Base-by-base conservation (phyloP, 2,797 vertebrate genomes). In the Etheostoma perlongum region DNA sequence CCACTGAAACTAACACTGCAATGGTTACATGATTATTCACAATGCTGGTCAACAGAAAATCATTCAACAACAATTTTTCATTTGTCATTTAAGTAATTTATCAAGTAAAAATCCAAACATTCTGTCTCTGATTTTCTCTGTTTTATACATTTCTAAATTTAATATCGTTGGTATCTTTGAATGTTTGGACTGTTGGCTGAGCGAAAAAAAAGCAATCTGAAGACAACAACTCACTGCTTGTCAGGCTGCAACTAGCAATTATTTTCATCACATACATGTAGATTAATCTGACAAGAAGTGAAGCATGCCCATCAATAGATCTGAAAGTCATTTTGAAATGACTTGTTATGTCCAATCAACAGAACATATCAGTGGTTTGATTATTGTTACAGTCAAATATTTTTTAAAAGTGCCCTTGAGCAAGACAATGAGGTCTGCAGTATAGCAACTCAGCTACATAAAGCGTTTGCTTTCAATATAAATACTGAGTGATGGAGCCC, bases 391-490 rank as follows among this genome's bases (percentile, higher is more conserved):
- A 27, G 52, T 62, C 40, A 25, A 1, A 58, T 42, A 36, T 72
- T 62, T 54, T 76, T 33, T 46, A 42, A 72, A 74, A 14, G n/a
- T 65, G 48, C 33, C 47, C n/a, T 63, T 48, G 25, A 66, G 58
- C 46, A 18, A 61, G 44, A 82, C 54, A 46, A 18, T 13, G 25
- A 61, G 42, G 36, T 33, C 74, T 54, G 48, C 60, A 21, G 61
- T 21, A 11, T 1, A 54, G 46, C 18, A 55, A 18, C 27, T 53
- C 23, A 0, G 12, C 57, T 40, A 40, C 36, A 40, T 40, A 3
- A 64, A 48, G 78, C 51, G 53, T 82, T 78, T 65, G 61, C 54
- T 57, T 53, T 16, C 63, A 62, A 51, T 67, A 73, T 63, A 82
- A 83, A 87, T 70, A 83, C 67, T 13, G 52, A 63, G 49, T 42